Evolutionary conservation across 2,888 invertebrate genomes (phyloP), one percentile per base, ranked within the genome.

Genomic region (Adela reaumurella): DNA sequence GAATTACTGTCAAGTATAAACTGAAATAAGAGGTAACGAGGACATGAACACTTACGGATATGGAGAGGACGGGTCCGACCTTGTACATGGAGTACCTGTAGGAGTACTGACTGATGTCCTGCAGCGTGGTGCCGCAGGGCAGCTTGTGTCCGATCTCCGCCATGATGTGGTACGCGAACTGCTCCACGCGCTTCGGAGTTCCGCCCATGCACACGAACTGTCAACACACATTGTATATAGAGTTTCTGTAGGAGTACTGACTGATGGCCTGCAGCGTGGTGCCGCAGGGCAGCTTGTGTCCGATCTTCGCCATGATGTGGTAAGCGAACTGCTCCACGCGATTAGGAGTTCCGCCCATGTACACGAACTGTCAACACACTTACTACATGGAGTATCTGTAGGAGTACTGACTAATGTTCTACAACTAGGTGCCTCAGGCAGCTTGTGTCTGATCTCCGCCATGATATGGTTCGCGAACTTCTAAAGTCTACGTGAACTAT

Each of bases 151-250:
- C 90, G 57, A 97, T 90, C 80, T 95, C 92, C 54, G 89, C 83
- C 88, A 93, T 90, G 58, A 97, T 92, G 64, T 85, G 93, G 68
- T 91, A 85, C 24, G 97, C 96, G 69, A 97, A 96, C 63, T 86
- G 85, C 70, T 94, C 90, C 95, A 97, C 95, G 48, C 97, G 85
- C 64, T 90, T 91, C 14, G 95, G 94, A 18, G 96, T 95, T 16
- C 97, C 97, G 44, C 97, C 97, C 90, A 97, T 94, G 70, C 95
- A 95, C 35, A 97, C 94, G 73, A 95, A 97, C 95, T 96, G 74
- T 43, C 74, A 69, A 4, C 24, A 24, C 24, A 24, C 24, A 24
- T 24, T 24, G 24, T 90, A 97, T 92, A 97, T 93, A 53, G 92
- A 91, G 74, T 96, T 97, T 57, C 97, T 84, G 68, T 96, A 93